Evolutionary conservation across 2,888 invertebrate genomes (phyloP).

Genomic region (Cosmopolites sordidus): DNA sequence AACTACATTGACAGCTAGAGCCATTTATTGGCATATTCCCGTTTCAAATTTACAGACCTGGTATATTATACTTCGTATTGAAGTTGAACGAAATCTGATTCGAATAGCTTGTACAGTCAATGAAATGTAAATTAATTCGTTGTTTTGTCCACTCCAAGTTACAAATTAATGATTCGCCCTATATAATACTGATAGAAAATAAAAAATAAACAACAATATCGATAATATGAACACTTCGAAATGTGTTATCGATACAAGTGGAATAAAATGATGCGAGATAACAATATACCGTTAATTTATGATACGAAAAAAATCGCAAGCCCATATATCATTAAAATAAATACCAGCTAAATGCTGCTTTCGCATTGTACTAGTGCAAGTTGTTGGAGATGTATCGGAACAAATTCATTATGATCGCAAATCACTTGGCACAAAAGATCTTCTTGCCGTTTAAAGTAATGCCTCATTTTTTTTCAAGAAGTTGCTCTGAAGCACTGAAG

Average conservation of each 20-base stretch:
- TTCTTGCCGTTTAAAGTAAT: conserved; percentile 18
- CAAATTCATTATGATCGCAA: conserved; percentile 25
- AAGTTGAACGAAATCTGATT: too few species aligned
- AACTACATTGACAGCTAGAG: too few species aligned
- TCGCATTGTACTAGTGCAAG: conserved; percentile 8
- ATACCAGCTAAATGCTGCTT: conserved; percentile 11
- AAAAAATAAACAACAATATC: too few species aligned
- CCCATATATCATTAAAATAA: conserved; percentile 16
- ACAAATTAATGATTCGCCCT: too few species aligned
- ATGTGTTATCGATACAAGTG: background rate
- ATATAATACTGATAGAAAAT: too few species aligned
- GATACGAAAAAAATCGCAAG: conserved; percentile 9
- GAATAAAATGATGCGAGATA: background rate
- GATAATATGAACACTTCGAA: background rate
- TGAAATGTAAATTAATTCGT: too few species aligned
- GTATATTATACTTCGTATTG: too few species aligned
- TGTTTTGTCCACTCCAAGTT: too few species aligned
- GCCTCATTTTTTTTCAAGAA: conserved; percentile 15
- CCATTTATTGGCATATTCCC: too few species aligned
- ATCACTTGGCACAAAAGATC: conserved; percentile 18
- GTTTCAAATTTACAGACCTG: too few species aligned
- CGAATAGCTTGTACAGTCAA: too few species aligned
- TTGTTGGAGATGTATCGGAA: conserved; percentile 17
- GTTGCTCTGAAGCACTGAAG: conserved; percentile 2
- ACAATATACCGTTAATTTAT: conserved; percentile 12